phyloP scores from a whole-genome alignment of 2,888 invertebrate species.

The Gandaritis pyraliata region DNA sequence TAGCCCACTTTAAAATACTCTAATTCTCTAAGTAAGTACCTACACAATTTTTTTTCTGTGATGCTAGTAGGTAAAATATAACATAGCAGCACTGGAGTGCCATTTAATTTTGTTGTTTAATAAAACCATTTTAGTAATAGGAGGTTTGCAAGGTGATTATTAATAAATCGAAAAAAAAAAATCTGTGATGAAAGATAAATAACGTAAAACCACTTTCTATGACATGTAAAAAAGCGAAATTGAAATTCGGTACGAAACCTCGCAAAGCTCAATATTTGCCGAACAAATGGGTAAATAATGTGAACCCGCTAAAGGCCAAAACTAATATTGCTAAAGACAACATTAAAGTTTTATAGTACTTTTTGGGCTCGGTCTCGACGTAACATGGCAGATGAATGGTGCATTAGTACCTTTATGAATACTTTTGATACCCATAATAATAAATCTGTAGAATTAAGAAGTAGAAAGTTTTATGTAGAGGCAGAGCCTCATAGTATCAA shows the following conservation, averaged over 20 bases:
- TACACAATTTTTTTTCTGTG: too few species aligned
- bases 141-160: neutral
- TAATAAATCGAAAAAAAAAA: neutral
- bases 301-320: constrained; percentile 53
- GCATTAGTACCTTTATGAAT: constrained; percentile 11
- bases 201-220: constrained; percentile 52
- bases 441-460: constrained; percentile 28
- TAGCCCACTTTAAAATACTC: neutral
- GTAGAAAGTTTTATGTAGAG: constrained; percentile 42
- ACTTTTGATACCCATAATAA: constrained; percentile 12
- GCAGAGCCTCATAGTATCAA: constrained; percentile 17
- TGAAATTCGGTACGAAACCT: constrained; percentile 58
- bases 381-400: constrained; percentile 16
- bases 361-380: constrained; percentile 35
- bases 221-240: constrained; percentile 62
- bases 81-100: too few species aligned
- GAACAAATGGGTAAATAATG: constrained; percentile 70
- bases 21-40: too few species aligned
- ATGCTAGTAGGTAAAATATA: too few species aligned
- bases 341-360: constrained; percentile 40
- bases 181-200: neutral
- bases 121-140: too few species aligned
- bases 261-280: constrained; percentile 62
- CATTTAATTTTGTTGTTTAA: too few species aligned
- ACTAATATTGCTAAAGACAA: constrained; percentile 62